These are phyloP conservation scores for Gastrophryne carolinensis DNA, from an alignment of 2,797 vertebrate genomes.

Conservation along the genomic window DNA sequence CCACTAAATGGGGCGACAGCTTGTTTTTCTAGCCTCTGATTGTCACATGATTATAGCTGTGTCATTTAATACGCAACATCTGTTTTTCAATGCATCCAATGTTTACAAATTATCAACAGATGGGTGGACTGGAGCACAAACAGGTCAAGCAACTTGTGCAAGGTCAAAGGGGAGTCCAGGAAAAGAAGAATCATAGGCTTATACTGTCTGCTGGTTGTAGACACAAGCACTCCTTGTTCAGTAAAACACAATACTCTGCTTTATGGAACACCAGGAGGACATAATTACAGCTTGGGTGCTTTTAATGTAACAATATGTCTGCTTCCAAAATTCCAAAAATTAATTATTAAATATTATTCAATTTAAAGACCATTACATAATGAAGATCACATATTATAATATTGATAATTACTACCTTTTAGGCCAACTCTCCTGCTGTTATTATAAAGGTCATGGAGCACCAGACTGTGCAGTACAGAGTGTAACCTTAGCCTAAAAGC, in stretches of 20 bases:
- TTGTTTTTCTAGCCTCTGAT: slow-evolving; percentile 33
- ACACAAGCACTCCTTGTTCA: slow-evolving; percentile 22
- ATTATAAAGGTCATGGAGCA: too few relatives aligned
- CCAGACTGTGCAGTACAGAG: too few relatives aligned
- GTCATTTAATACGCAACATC: slow-evolving; percentile 38
- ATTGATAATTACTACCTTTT: too few relatives aligned
- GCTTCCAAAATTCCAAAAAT: too few relatives aligned
- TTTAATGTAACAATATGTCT: background rate
- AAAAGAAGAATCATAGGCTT: slow-evolving; percentile 21
- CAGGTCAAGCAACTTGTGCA: slow-evolving; percentile 36
- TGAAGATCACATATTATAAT: too few relatives aligned
- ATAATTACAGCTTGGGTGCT: background rate
- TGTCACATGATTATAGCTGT: slow-evolving; percentile 35
- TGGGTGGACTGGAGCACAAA: slow-evolving; percentile 36
- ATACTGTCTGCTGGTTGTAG: background rate
- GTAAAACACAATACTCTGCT: slow-evolving; percentile 9
- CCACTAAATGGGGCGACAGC: slow-evolving; percentile 20
- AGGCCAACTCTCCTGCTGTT: too few relatives aligned
- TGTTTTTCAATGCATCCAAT: slow-evolving; percentile 44
- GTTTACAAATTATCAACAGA: slow-evolving; percentile 53
- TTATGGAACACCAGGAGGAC: background rate
- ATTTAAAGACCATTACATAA: too few relatives aligned
- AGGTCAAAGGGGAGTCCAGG: slow-evolving; percentile 43
- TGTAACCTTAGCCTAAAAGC: too few relatives aligned
- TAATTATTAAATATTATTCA: too few relatives aligned